Evolutionary conservation across 2,888 invertebrate genomes (phyloP), one percentile per base, ranked within the genome.

Genomic region (Coecobrya sp.): DNA sequence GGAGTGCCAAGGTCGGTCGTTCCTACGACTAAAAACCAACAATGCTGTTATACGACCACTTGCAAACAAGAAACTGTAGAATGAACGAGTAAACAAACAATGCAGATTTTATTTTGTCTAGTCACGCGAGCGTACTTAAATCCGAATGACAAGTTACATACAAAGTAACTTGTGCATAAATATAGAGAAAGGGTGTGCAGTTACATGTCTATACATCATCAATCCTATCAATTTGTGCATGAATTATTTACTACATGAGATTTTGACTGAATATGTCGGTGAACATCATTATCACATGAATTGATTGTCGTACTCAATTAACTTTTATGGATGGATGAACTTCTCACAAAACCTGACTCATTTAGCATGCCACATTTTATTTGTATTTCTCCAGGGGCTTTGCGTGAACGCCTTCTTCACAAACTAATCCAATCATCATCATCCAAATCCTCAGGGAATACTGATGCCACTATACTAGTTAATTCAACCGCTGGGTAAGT

Each of bases 1-100:
- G 82, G 62, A 30, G 52, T 65, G 88, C 92, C 92, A 92, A 92
- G 92, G 92, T 89, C 92, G 92, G 92, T 88, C 92, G 88, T 92
- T 92, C 84, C 19, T 88, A 82, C n/a, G n/a, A n/a, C 82, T 10
- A 82, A 62, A 62, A 36, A 42, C 25, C 55, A 82, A 82, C 36
- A 82, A 62, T 59, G 49, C 49, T 42, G 0, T 62, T 11, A 62
- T 68, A 68, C 27, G 49, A 19, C 55, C 13, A 13, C 16, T 52
- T 7, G 52, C 55, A 55, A 55, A 55, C 55, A 55, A 55, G 55
- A 16, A 55, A 73, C 19, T 10, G 13, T 2, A 68, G 10, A 19
- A 73, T 25, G 45, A 45, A 22, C 8, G 22, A 27, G 52, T 52
- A 79, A 79, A 49, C n/a, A 49, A 76, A 76, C 27, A 55, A 42